Percentiles rank a stretch among this genome's conserved stretches.
These are phyloP conservation scores for Acrobasis consociella DNA, from an alignment of 2,888 invertebrate genomes.

Conservation along the genomic window DNA sequence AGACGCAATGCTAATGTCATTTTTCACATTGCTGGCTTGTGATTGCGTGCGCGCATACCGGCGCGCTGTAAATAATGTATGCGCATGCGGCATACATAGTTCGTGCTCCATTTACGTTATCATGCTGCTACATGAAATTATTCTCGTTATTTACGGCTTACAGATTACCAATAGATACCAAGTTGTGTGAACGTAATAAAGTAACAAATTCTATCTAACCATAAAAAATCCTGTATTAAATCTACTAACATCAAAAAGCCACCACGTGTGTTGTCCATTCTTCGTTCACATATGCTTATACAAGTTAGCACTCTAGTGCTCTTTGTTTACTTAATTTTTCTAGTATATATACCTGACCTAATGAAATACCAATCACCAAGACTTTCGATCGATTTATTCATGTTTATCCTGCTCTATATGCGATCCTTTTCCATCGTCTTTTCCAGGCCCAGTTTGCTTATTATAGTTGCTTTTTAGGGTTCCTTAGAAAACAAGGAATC, in stretches of 20 bases:
- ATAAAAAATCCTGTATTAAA: background rate
- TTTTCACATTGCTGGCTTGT: constrained; percentile 55
- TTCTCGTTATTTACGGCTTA: constrained; percentile 55
- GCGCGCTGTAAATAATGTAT: constrained; percentile 63
- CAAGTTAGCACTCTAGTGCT: too few species aligned
- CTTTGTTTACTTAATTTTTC: too few species aligned
- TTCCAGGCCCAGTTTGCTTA: too few species aligned
- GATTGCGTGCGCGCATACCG: constrained; percentile 71
- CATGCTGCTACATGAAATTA: constrained; percentile 67
- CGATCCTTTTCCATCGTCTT: too few species aligned
- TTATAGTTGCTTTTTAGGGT: too few species aligned
- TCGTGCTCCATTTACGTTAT: constrained; percentile 78
- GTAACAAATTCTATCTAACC: background rate
- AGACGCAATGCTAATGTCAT: constrained; percentile 62
- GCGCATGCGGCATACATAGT: constrained; percentile 69
- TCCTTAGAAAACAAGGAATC: too few species aligned
- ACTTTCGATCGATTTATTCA: too few species aligned
- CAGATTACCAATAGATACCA: constrained; percentile 50
- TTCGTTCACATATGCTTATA: too few species aligned
- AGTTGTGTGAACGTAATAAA: constrained; percentile 7
- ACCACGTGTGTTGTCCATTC: too few species aligned
- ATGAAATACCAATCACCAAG: too few species aligned
- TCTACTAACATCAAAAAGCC: background rate
- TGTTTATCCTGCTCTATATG: too few species aligned
- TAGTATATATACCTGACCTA: too few species aligned